Evolutionary conservation across 2,888 invertebrate species (phyloP).

Genomic region (Ceraclea dissimilis): DNA sequence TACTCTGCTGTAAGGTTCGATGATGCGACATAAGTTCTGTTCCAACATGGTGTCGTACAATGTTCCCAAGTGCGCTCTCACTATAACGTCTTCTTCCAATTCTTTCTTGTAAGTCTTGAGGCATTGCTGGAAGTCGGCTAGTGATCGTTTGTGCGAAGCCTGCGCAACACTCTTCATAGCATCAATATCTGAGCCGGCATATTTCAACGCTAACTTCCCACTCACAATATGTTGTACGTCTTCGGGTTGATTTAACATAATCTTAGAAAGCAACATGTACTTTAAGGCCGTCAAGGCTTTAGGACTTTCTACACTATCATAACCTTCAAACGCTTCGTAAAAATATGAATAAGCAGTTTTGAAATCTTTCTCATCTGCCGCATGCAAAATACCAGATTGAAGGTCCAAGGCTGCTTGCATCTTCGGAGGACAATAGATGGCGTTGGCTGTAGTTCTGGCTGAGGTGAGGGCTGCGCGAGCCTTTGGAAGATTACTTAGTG

Average conservation of each 20-base stretch:
- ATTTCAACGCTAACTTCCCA: conserved; percentile 94
- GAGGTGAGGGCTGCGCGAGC: conserved; percentile 95
- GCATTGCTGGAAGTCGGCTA: conserved; percentile 92
- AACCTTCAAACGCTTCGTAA: conserved; percentile 99
- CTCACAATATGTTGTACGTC: conserved; percentile 93
- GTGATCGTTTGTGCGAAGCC: conserved; percentile 91
- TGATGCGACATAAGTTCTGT: conserved; percentile 96
- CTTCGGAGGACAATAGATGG: conserved; percentile 98
- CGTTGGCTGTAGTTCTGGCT: conserved; percentile 98
- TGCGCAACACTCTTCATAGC: conserved; percentile 97
- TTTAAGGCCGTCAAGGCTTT: conserved; percentile 94
- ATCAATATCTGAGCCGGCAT: conserved; percentile 91
- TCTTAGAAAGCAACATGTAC: conserved; percentile 98
- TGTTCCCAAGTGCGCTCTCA: conserved; percentile 92
- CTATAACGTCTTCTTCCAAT: conserved; percentile 92
- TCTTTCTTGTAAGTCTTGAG: conserved; percentile 81
- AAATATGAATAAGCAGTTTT: conserved; percentile 99
- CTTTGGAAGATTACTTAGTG: conserved; percentile 92
- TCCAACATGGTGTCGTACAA: conserved; percentile 98
- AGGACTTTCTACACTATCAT: conserved; percentile 87
- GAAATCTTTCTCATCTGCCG: conserved; percentile 99
- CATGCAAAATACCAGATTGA: conserved; percentile 96
- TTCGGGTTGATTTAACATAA: conserved; percentile 94
- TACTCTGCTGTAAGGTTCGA: conserved; percentile 97
- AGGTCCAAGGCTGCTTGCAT: conserved; percentile 96